These are phyloP conservation scores for Linepithema humile DNA, from an alignment of 1,140 invertebrate species.

Conservation along the genomic window DNA sequence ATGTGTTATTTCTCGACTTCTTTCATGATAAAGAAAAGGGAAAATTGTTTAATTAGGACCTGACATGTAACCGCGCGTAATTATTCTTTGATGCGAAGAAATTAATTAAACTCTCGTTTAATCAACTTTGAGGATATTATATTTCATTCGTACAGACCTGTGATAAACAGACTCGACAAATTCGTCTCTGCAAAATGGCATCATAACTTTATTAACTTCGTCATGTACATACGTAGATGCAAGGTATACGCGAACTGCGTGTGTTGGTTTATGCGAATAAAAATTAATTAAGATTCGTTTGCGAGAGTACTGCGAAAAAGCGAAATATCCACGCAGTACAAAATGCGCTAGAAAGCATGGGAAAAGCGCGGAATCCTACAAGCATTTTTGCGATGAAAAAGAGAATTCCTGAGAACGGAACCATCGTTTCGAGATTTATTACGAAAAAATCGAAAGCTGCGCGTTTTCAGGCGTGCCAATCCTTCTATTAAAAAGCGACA, in stretches of 20 bases:
- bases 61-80: not conserved
- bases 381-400: not conserved
- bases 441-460: not conserved
- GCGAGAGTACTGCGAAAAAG: not conserved
- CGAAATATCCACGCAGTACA: no score
- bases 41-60: not conserved
- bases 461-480: not conserved
- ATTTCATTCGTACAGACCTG: conserved; percentile 1
- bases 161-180: conserved; percentile 13
- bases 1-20: not conserved
- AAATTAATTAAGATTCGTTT: not conserved
- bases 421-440: not conserved
- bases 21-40: not conserved
- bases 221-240: conserved; percentile 21
- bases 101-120: conserved; percentile 11
- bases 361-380: not conserved
- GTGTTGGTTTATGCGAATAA: not conserved
- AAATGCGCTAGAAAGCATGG: no score
- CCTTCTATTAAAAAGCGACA: not conserved
- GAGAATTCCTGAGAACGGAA: not conserved
- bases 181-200: not conserved
- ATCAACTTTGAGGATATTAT: not conserved
- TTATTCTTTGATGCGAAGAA: not conserved
- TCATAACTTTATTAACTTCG: conserved; percentile 28
- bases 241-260: not conserved